These are phyloP conservation scores for Odontomyia ornata DNA, from an alignment of 2,888 invertebrate genomes.

Conservation along the genomic window DNA sequence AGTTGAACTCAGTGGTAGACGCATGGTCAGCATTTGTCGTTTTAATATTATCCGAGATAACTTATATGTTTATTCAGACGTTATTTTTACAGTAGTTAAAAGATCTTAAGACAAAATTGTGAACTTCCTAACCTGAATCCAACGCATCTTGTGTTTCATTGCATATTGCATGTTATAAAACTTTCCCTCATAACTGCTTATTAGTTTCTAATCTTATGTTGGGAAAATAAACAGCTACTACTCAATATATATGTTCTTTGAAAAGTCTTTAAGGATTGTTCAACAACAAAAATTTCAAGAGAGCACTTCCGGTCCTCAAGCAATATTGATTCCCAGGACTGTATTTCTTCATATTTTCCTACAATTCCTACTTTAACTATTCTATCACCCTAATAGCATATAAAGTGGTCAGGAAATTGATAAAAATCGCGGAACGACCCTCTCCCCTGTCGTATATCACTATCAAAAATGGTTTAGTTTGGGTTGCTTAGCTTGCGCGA, in stretches of 20 bases:
- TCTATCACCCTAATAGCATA: constrained; percentile 39
- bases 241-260: background rate
- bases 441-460: constrained; percentile 13
- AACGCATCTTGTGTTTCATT: no score
- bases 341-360: background rate
- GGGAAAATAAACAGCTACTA: background rate
- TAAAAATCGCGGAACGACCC: constrained; percentile 29
- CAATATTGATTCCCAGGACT: background rate
- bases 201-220: background rate
- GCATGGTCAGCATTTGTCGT: no score
- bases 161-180: no score
- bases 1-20: no score
- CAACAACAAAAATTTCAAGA: background rate
- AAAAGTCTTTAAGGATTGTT: background rate
- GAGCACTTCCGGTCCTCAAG: constrained; percentile 6
- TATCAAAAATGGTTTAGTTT: background rate
- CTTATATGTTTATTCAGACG: no score
- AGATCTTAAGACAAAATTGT: no score
- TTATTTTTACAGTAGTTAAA: no score
- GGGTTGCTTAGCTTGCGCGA: no score
- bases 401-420: constrained; percentile 34
- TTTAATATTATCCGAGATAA: no score
- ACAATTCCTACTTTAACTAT: background rate
- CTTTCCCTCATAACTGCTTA: background rate
- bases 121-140: no score